Base-by-base conservation (phyloP, 2,113 vertebrate genomes). In the Aix galericulata region DNA sequence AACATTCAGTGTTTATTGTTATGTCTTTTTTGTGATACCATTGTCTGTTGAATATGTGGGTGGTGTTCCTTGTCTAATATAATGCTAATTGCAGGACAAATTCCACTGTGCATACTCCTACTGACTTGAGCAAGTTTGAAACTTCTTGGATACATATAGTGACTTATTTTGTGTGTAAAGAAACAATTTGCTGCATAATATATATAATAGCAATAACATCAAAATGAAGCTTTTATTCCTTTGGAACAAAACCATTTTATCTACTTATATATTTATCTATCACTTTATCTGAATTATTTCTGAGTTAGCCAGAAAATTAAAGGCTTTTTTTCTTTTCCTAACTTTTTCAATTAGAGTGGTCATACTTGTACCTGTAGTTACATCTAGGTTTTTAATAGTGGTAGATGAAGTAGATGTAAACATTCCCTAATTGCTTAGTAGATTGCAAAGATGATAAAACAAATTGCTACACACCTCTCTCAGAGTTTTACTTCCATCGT, bases 1-100 rank as follows among this genome's bases (percentile, higher is more conserved):
- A 92, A 69, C 44, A 77, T 58, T 76, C 36, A 66, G 71, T 96
- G 91, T 94, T 94, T 95, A 82, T 88, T 96, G 62, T 76, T 91
- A 25, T 7, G 44, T 91, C 63, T 89, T 50, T 87, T 82, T 87
- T 95, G 89, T 90, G 92, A 95, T 69, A 89, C 38, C 44, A 23
- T 89, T 89, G 75, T 82, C 78, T 92, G 80, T 58, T 64, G 82
- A 92, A 89, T 73, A 62, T 80, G 95, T 95, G 82, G 93, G 93
- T 91, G 87, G 71, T 95, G 91, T 95, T 95, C 93, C 69, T 89
- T 92, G 50, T 91, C 59, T 82, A 88, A 77, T 40, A 18, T 21
- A 91, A 84, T 86, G 66, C 60, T 91, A 92, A 93, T 76, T 94
- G 91, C 86, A 93, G 94, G 62, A 82, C 66, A 0, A n/a, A 94